These are phyloP conservation scores for Tapirus indicus DNA, from an alignment of 2,797 vertebrate species.

Conservation along the genomic window DNA sequence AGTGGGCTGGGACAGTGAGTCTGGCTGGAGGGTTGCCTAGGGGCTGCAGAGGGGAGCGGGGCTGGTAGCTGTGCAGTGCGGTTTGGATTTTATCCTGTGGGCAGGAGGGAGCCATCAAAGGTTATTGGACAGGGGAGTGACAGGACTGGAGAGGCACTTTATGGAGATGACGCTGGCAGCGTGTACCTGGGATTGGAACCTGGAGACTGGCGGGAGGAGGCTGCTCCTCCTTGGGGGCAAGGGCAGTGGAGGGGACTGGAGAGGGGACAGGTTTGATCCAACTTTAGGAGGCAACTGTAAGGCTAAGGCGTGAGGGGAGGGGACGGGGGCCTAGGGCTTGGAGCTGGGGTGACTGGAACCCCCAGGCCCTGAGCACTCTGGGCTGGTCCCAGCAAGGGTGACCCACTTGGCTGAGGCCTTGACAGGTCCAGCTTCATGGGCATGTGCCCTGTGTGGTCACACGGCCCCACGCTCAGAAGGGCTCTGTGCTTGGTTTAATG, in stretches of 20 bases:
- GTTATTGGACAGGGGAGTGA: slow-evolving; percentile 75
- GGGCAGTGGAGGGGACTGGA: background rate
- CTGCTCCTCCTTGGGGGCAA: background rate
- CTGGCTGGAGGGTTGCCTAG: slow-evolving; percentile 17
- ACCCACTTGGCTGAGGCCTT: background rate
- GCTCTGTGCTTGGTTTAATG: background rate
- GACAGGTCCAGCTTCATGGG: background rate
- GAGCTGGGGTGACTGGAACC: background rate
- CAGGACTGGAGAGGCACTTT: slow-evolving; percentile 65
- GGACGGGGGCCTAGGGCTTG: background rate
- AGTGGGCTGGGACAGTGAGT: background rate
- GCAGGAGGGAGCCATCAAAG: slow-evolving; percentile 76
- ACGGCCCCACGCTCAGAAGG: background rate
- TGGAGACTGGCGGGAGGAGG: background rate
- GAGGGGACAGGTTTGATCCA: background rate
- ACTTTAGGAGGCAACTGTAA: background rate
- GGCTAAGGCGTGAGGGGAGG: background rate
- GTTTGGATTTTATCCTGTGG: slow-evolving; percentile 53
- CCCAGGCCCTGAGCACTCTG: background rate
- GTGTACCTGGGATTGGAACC: background rate
- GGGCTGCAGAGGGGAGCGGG: background rate
- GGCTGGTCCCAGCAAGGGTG: background rate
- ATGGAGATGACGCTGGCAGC: slow-evolving; percentile 35
- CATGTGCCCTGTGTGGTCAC: background rate
- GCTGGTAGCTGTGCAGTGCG: background rate